Evolutionary conservation across 2,888 invertebrate genomes (phyloP).

Genomic region (Diaphora mendica): DNA sequence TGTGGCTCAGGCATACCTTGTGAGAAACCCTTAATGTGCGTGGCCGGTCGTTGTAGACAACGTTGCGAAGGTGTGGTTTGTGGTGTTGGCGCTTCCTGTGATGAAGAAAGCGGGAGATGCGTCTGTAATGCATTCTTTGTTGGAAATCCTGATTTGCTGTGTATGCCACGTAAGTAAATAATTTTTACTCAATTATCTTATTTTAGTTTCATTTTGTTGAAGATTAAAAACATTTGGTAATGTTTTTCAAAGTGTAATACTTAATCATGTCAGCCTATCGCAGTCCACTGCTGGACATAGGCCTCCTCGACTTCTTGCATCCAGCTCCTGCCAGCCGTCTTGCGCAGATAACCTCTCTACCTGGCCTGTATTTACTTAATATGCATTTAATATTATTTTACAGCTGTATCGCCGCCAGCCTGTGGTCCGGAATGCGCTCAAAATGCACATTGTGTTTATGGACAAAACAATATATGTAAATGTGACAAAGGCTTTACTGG

Average conservation of each 20-base stretch:
- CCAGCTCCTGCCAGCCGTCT: no score
- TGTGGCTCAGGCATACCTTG: constrained; percentile 93
- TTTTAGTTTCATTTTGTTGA: not conserved
- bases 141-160: constrained; percentile 95
- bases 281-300: no score
- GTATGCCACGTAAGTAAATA: constrained; percentile 93
- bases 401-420: constrained; percentile 91
- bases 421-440: constrained; percentile 93
- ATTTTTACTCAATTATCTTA: not conserved
- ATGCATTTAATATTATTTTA: constrained; percentile 57
- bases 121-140: constrained; percentile 95
- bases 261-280: no score
- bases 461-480: constrained; percentile 91
- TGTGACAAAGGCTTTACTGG: constrained; percentile 94
- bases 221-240: not conserved
- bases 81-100: constrained; percentile 95
- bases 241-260: not conserved
- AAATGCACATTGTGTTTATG: constrained; percentile 96
- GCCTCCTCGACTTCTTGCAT: no score
- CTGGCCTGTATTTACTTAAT: no score
- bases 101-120: constrained; percentile 92
- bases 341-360: no score
- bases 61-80: constrained; percentile 95
- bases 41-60: constrained; percentile 95
- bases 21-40: constrained; percentile 92